Conservation (phyloP, 2,888 invertebrate species). For the Marronus borbonicus region DNA sequence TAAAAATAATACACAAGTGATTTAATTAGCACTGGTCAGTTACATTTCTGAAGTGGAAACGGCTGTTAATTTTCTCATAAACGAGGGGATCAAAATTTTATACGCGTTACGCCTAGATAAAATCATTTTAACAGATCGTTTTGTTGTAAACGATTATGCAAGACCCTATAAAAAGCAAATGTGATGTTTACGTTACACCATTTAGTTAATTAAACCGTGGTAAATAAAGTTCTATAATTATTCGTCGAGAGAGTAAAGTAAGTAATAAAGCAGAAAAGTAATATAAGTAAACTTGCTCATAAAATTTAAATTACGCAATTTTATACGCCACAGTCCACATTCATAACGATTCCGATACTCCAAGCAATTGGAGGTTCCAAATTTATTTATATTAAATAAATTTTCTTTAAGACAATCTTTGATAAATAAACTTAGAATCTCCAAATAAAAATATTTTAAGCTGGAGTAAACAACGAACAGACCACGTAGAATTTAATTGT, state of each 20-base stretch:
- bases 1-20: constrained; percentile 37
- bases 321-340: neutral
- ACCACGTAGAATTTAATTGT: too few species aligned
- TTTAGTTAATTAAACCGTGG: neutral
- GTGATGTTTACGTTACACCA: neutral
- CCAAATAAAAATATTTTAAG: too few species aligned
- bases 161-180: neutral
- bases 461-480: too few species aligned
- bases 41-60: constrained; percentile 1
- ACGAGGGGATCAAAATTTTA: neutral
- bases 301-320: too few species aligned
- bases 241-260: too few species aligned
- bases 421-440: too few species aligned
- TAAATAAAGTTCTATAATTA: constrained; percentile 10
- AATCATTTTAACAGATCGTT: constrained; percentile 4
- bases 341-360: neutral
- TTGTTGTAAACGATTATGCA: neutral
- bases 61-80: neutral
- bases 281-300: too few species aligned
- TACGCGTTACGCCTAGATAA: neutral
- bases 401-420: neutral
- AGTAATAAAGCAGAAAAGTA: too few species aligned
- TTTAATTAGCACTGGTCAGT: constrained; percentile 37
- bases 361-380: neutral
- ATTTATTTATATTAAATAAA: neutral